Base-by-base conservation (phyloP, 2,113 vertebrate species). In the Labeo rohita region DNA sequence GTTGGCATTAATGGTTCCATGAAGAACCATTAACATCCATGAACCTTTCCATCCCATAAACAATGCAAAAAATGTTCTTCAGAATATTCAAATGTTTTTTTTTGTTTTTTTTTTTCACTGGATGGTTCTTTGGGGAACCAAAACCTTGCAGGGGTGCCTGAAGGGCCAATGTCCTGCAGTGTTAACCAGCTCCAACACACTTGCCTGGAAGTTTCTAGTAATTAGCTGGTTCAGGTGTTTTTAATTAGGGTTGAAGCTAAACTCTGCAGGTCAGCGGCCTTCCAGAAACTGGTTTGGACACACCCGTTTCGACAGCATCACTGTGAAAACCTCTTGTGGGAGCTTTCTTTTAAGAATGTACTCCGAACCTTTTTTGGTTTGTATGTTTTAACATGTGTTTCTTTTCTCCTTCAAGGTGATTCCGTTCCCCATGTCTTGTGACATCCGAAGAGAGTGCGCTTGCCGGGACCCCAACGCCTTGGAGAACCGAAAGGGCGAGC, bases 351-450 rank as follows among this genome's bases (percentile, higher is more conserved):
- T 59, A 59, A 59, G 18, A 21, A 6, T 61, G 7, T n/a, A 61
- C 56, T 61, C 8, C 21, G 21, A 61, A n/a, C 56, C 18, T 18
- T 59, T 59, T 21, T 59, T 21, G 54, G 54, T 21, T 56, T 21
- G 18, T 8, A 61, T 47, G 8, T 52, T 7, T 21, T 59, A 72
- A 70, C 52, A n/a, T 16, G 43, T 49, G 45, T 23, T 45, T 73
- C 89, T 21, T 90, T n/a, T 66, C 84, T 77, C 50, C 88, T 8
- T 85, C 39, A 89, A 99, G 98, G 98, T 99, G 90, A 97, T 97
- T 72, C 98, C 97, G 0, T 99, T 99, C 89, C 98, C 98, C 63
- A 97, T 97, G 95, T 97, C 97, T 86, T 99, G 98, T 89, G 97
- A 99, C 91, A 92, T 97, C 23, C 95, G 96, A 89, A 95, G 95